Evolutionary conservation across 2,888 invertebrate species (phyloP).

Genomic region (Cabera pusaria): DNA sequence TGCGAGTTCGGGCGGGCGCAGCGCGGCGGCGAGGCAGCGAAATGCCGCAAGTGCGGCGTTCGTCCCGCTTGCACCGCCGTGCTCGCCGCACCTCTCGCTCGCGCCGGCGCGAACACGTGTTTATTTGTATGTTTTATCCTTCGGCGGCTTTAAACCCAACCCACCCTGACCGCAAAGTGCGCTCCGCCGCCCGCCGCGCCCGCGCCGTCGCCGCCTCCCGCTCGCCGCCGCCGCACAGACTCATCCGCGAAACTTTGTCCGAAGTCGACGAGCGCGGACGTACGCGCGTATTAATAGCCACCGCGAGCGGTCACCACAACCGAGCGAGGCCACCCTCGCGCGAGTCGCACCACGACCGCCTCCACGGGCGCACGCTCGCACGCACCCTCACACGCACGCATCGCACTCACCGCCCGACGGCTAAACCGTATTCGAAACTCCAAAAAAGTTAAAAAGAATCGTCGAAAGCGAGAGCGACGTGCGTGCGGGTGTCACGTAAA

Average conservation of each 20-base stretch:
- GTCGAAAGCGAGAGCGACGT: constrained; percentile 65
- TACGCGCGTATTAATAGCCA: constrained; percentile 80
- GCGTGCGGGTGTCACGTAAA: constrained; percentile 72
- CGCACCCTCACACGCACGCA: constrained; percentile 43
- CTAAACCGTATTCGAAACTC: constrained; percentile 39
- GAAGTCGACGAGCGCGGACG: constrained; percentile 81
- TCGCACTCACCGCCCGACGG: too few relatives aligned
- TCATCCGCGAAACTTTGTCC: constrained; percentile 81
- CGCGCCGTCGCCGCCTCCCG: constrained; percentile 76
- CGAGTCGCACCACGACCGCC: constrained; percentile 57
- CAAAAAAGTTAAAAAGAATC: constrained; percentile 42
- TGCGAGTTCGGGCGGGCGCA: constrained; percentile 48
- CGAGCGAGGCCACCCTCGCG: constrained; percentile 50
- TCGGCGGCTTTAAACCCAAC: constrained; percentile 87
- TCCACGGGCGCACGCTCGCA: constrained; percentile 59
- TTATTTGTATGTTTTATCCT: constrained; percentile 85
- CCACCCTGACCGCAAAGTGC: constrained; percentile 87
- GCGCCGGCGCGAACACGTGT: constrained; percentile 86
- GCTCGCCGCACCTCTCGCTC: constrained; percentile 73
- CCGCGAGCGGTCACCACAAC: constrained; percentile 73
- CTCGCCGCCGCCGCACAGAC: constrained; percentile 71
- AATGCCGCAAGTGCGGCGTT: constrained; percentile 77
- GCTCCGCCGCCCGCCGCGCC: constrained; percentile 83
- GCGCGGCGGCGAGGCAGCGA: constrained; percentile 63
- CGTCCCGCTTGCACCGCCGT: constrained; percentile 70